These are phyloP conservation scores for Homarus americanus DNA, from an alignment of 1,140 invertebrate genomes.

Conservation along the genomic window DNA sequence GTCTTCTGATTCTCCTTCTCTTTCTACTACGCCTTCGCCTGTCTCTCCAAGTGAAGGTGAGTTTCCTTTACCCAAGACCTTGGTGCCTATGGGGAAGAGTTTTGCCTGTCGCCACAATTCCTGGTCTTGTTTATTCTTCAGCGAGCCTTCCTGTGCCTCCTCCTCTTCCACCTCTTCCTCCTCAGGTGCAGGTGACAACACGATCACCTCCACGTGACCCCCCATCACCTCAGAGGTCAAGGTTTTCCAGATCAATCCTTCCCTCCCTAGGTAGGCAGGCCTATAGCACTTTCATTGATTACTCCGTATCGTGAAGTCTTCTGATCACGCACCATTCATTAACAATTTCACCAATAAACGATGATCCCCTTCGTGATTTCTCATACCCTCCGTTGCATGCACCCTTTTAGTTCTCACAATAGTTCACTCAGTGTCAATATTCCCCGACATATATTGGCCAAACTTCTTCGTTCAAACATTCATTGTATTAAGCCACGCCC, in stretches of 20 bases:
- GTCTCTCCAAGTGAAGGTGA: too few species aligned
- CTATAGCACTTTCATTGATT: background rate
- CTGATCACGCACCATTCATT: background rate
- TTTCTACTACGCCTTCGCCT: too few species aligned
- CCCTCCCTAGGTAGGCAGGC: background rate
- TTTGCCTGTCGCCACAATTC: background rate
- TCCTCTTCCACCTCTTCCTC: slow-evolving; percentile 9
- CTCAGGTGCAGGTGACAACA: slow-evolving; percentile 15
- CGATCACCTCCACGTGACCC: slow-evolving; percentile 31
- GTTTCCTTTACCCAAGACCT: background rate
- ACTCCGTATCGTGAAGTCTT: too few species aligned
- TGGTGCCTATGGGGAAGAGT: too few species aligned
- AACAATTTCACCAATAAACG: too few species aligned
- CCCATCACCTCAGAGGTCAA: background rate
- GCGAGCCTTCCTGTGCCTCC: background rate
- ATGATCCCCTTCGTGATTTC: background rate
- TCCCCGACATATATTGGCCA: background rate
- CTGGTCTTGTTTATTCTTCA: background rate
- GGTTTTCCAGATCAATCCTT: background rate
- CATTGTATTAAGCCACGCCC: slow-evolving; percentile 35
- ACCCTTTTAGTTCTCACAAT: background rate
- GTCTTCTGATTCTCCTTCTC: background rate
- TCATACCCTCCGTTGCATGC: too few species aligned
- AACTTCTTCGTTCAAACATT: slow-evolving; percentile 23
- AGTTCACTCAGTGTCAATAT: background rate